Evolutionary conservation across 1,140 invertebrate species (phyloP).

Genomic region (Parapsyche elsis): DNA sequence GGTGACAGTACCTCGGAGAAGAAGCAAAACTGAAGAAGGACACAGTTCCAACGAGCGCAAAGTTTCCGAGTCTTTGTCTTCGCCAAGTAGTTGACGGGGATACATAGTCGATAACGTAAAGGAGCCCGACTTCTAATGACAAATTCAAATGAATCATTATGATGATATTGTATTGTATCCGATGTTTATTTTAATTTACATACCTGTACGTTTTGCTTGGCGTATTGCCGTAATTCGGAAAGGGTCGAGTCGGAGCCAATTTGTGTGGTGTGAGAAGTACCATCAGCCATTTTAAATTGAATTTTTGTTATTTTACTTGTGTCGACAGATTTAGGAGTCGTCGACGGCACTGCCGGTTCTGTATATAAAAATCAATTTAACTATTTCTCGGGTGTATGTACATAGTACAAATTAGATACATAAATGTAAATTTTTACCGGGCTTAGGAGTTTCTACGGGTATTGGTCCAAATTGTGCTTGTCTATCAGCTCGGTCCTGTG

Average conservation of each 20-base stretch:
- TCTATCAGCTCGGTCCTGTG: conserved; percentile 76
- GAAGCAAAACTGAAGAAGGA: conserved; percentile 83
- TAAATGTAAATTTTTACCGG: conserved; percentile 32
- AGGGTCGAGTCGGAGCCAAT: conserved; percentile 72
- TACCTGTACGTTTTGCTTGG: conserved; percentile 68
- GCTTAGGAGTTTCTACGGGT: conserved; percentile 36
- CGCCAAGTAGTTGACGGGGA: conserved; percentile 78
- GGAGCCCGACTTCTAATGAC: conserved; percentile 55
- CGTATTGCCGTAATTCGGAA: conserved; percentile 69
- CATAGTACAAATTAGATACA: background rate
- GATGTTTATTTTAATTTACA: background rate
- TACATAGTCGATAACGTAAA: conserved; percentile 81
- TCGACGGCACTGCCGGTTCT: conserved; percentile 29
- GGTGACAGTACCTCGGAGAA: conserved; percentile 70
- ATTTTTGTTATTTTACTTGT: conserved; percentile 68
- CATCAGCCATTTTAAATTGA: conserved; percentile 87
- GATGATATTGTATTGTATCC: background rate
- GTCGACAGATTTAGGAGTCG: conserved; percentile 23
- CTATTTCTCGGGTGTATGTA: too few relatives aligned
- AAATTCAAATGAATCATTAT: background rate
- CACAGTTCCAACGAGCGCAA: conserved; percentile 78
- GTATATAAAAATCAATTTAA: conserved; percentile 6
- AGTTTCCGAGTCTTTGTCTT: conserved; percentile 70
- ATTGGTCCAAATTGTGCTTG: conserved; percentile 59
- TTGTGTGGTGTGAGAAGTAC: conserved; percentile 73